Evolutionary conservation across 2,113 vertebrate genomes (phyloP).

Genomic region (Xyliphius kryptos): DNA sequence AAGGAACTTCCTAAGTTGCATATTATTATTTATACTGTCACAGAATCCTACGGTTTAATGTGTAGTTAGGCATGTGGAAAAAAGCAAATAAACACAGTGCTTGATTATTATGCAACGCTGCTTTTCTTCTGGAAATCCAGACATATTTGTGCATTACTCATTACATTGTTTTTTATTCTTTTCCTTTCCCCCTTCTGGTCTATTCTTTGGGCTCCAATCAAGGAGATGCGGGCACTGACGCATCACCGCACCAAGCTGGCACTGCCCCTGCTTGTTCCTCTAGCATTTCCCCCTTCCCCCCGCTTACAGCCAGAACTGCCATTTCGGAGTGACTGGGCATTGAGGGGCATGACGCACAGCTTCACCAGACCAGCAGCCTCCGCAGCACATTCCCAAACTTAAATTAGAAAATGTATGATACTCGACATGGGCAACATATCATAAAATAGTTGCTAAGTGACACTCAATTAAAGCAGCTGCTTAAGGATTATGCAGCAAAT

Average conservation of each 20-base stretch:
- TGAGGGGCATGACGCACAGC: slow-evolving; percentile 12
- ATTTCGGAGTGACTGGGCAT: slow-evolving; percentile 15
- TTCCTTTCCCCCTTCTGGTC: not conserved
- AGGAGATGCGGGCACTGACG: slow-evolving; percentile 29
- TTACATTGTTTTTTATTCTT: not conserved
- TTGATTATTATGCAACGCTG: slow-evolving; percentile 2
- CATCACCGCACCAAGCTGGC: slow-evolving; percentile 31
- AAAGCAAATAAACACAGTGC: too few relatives aligned
- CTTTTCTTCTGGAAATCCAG: not conserved
- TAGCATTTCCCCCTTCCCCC: slow-evolving; percentile 20
- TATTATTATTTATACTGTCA: too few relatives aligned
- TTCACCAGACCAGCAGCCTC: slow-evolving; percentile 18
- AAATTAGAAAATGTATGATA: not conserved
- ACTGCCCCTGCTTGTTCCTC: slow-evolving; percentile 8
- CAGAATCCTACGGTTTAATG: too few relatives aligned
- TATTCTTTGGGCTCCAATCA: slow-evolving; percentile 28
- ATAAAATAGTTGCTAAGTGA: not conserved
- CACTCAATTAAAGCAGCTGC: not conserved
- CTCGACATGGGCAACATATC: not conserved
- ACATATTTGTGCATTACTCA: slow-evolving; percentile 17
- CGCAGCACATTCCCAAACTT: not conserved
- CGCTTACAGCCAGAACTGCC: slow-evolving; percentile 26
- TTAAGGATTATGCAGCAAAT: not conserved
- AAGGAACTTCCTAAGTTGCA: too few relatives aligned
- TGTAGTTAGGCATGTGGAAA: too few relatives aligned